Percentiles rank a stretch among this genome's conserved stretches.
Conservation (phyloP, 2,888 invertebrate genomes). For the Amorpha juglandis region DNA sequence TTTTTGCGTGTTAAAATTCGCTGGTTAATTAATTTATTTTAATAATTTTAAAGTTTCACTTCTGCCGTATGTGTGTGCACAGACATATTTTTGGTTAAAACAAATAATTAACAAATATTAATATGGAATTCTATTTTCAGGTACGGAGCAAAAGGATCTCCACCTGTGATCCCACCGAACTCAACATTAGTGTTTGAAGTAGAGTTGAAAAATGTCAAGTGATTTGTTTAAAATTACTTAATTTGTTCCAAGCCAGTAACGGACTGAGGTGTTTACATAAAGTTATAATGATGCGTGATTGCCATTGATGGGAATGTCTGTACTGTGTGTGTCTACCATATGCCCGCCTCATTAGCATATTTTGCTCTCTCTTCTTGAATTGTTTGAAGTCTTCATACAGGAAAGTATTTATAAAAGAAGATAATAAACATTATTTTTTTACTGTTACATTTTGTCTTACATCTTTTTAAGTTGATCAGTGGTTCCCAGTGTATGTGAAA, state of each 20-base stretch:
- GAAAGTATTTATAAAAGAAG: too few species aligned
- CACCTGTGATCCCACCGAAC: conserved; percentile 94
- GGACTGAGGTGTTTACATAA: conserved; percentile 41
- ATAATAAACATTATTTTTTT: too few species aligned
- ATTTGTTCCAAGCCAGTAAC: conserved; percentile 6
- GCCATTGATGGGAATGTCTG: conserved; percentile 51
- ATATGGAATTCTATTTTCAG: conserved; percentile 70
- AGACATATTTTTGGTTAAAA: too few species aligned
- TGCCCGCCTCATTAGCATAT: not conserved
- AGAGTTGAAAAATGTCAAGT: conserved; percentile 92
- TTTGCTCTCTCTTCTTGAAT: not conserved
- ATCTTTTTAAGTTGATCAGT: too few species aligned
- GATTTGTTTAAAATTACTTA: conserved; percentile 46
- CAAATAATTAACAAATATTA: too few species aligned
- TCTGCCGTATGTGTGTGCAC: too few species aligned
- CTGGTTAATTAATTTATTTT: too few species aligned
- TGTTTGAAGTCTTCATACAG: not conserved
- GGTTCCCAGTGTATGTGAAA: too few species aligned
- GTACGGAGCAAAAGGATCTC: conserved; percentile 90
- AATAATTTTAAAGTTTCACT: too few species aligned
- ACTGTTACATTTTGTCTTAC: too few species aligned
- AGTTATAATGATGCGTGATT: conserved; percentile 45
- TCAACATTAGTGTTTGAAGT: conserved; percentile 95
- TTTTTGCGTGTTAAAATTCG: too few species aligned
- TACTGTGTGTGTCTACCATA: conserved; percentile 34